phyloP scores from a whole-genome alignment of 2,888 invertebrate species.

The Scaptodrosophila latifasciaeformis region DNA sequence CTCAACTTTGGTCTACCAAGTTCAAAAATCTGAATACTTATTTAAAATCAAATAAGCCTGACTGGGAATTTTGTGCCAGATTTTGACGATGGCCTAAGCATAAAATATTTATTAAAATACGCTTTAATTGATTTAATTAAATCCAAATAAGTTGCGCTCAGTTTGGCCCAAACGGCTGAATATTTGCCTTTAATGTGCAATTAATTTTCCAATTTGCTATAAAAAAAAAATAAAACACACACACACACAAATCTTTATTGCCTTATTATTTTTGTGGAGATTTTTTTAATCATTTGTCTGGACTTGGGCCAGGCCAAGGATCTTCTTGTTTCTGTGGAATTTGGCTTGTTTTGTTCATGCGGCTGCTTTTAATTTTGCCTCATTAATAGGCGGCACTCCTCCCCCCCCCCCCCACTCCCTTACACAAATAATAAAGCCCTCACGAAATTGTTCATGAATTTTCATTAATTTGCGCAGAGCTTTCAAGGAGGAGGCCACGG shows the following conservation, averaged over 20 bases:
- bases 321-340: constrained; percentile 7
- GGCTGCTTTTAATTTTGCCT: constrained; percentile 53
- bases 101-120: constrained; percentile 10
- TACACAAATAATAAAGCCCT: constrained; percentile 6
- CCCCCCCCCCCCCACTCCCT: background rate
- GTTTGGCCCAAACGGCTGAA: background rate
- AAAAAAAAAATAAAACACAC: constrained; percentile 37
- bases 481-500: background rate
- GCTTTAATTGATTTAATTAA: constrained; percentile 47
- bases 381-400: constrained; percentile 31
- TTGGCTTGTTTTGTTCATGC: constrained; percentile 37
- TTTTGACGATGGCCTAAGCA: background rate
- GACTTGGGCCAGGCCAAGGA: background rate
- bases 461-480: constrained; percentile 51
- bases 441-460: constrained; percentile 57
- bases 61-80: background rate
- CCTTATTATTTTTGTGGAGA: constrained; percentile 48
- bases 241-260: constrained; percentile 54
- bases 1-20: constrained; percentile 35
- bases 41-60: constrained; percentile 22
- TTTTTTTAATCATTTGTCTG: constrained; percentile 14
- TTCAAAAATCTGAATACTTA: constrained; percentile 6
- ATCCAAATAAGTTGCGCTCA: constrained; percentile 30
- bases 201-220: constrained; percentile 51
- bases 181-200: constrained; percentile 43